A percentile compares a stretch with the other conserved stretches of the same genome.
Conservation (phyloP, 2,797 vertebrate genomes). For the Kryptopterus vitreolus region DNA sequence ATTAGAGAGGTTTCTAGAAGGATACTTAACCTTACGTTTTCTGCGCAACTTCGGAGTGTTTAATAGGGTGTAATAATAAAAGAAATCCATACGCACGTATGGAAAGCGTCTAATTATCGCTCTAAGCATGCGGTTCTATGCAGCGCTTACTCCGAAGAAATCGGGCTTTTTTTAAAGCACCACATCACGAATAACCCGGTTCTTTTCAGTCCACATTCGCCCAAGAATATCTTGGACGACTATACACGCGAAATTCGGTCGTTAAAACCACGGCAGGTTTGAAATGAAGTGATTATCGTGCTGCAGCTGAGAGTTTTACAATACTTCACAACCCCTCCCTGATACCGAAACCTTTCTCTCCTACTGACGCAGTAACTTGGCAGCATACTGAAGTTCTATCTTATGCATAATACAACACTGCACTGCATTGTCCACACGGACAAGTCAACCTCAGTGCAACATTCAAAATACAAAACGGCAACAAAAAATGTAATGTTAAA, state of each 20-base stretch:
- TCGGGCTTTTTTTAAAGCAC: not conserved
- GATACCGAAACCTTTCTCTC: conserved; percentile 52
- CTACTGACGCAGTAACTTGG: conserved; percentile 74
- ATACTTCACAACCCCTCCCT: conserved; percentile 63
- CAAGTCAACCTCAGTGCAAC: not conserved
- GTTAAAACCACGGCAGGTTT: not conserved
- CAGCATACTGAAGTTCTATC: conserved; percentile 56
- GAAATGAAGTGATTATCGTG: not conserved
- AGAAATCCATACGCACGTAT: not conserved
- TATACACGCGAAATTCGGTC: not conserved
- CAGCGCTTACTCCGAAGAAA: not conserved
- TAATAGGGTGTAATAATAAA: not conserved
- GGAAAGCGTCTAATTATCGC: not conserved
- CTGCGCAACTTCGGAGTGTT: not conserved
- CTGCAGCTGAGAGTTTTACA: conserved; percentile 31
- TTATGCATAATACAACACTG: conserved; percentile 30
- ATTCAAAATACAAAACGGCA: not conserved
- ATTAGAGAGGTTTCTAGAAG: not conserved
- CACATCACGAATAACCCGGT: not conserved
- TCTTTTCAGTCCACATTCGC: not conserved
- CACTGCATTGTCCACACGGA: not conserved
- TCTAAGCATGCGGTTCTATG: not conserved
- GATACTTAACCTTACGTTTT: not conserved
- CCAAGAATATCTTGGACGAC: not conserved
- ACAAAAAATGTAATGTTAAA: not conserved